A percentile compares a stretch with the other conserved stretches of the same genome.
These are phyloP conservation scores for Clarias laeviceps DNA, from an alignment of 2,797 vertebrate genomes.

Conservation along the genomic window DNA sequence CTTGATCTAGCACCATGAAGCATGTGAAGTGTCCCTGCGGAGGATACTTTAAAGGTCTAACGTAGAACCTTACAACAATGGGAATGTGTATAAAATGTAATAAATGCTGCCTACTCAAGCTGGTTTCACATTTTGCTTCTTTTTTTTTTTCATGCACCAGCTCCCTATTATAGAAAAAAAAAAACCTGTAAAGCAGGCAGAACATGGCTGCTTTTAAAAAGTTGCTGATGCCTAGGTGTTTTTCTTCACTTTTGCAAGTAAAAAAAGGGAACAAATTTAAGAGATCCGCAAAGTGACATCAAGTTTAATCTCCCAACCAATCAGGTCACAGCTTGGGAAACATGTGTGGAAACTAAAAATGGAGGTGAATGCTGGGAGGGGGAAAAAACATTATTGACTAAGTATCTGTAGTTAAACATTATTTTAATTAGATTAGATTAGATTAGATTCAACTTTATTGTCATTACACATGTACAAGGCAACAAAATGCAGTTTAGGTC, in stretches of 20 bases:
- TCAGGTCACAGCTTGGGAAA: background rate
- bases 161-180: background rate
- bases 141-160: background rate
- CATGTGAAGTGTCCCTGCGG: background rate
- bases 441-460: no score
- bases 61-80: background rate
- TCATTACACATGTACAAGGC: no score
- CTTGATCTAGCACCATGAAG: conserved; percentile 6
- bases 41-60: background rate
- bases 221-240: background rate
- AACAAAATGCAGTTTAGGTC: no score
- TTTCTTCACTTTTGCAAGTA: background rate
- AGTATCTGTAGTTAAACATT: background rate
- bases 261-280: background rate
- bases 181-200: background rate
- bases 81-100: background rate
- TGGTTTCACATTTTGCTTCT: background rate
- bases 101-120: background rate
- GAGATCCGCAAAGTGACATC: background rate
- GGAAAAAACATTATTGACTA: background rate
- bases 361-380: background rate
- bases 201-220: background rate
- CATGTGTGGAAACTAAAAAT: background rate
- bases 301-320: background rate
- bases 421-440: background rate